These are phyloP conservation scores for Pachypanchax playfairii DNA, from an alignment of 2,113 vertebrate species.

Conservation along the genomic window DNA sequence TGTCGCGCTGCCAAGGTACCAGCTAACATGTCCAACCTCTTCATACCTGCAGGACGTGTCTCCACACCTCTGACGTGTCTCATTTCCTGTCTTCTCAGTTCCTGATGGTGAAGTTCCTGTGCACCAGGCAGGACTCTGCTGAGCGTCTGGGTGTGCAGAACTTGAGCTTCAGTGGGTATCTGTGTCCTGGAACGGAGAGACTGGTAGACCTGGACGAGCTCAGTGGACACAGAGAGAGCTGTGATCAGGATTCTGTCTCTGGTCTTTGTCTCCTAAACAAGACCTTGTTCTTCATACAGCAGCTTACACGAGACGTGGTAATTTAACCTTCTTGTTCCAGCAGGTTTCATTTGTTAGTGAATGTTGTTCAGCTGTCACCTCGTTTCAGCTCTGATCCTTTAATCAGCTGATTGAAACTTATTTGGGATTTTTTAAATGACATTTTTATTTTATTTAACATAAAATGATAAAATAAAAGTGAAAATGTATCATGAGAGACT, in stretches of 20 bases:
- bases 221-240: constrained; percentile 71
- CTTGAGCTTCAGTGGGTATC: constrained; percentile 87
- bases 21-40: background rate
- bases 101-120: constrained; percentile 97
- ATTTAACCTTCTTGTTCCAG: background rate
- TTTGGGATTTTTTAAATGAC: too few species aligned
- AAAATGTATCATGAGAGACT: too few species aligned
- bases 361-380: too few species aligned
- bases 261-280: constrained; percentile 90
- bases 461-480: too few species aligned
- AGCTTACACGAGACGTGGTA: constrained; percentile 94
- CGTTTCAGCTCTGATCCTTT: too few species aligned
- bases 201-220: constrained; percentile 77
- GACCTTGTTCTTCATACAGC: constrained; percentile 92
- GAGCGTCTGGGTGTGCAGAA: constrained; percentile 93
- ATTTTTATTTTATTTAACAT: too few species aligned
- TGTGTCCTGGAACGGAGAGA: constrained; percentile 77
- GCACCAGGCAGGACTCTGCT: constrained; percentile 89
- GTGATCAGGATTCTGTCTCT: constrained; percentile 65
- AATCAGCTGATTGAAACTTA: too few species aligned
- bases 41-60: background rate
- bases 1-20: constrained; percentile 88
- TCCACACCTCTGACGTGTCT: background rate
- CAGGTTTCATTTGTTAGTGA: too few species aligned
- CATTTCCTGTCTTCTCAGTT: constrained; percentile 79